Evolutionary conservation across 2,113 vertebrate genomes (phyloP).

Genomic region (Nannospalax galili): DNA sequence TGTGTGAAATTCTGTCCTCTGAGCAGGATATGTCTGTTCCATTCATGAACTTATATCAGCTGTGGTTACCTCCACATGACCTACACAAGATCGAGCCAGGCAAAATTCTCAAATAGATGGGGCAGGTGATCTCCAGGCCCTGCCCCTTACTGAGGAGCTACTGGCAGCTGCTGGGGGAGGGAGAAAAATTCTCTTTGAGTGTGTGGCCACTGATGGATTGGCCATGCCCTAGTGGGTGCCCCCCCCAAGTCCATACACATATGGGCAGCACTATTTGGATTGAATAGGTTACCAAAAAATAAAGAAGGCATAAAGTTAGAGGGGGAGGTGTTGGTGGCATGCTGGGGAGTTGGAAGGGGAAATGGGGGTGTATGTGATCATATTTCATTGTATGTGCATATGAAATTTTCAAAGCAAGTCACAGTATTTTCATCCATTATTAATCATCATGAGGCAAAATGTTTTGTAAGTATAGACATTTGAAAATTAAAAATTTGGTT

Average conservation of each 20-base stretch:
- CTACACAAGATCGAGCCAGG: neutral
- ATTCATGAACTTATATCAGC: neutral
- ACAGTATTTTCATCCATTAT: conserved; percentile 17
- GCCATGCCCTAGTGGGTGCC: too few species aligned
- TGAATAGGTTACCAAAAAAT: neutral
- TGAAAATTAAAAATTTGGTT: neutral
- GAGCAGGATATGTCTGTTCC: too few species aligned
- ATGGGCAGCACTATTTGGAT: neutral
- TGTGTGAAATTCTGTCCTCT: neutral
- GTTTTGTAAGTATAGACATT: neutral
- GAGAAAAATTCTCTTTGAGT: neutral
- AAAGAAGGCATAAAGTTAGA: neutral
- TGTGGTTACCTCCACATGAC: neutral
- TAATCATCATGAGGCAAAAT: neutral
- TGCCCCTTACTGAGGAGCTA: neutral
- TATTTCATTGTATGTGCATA: neutral
- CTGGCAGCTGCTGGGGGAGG: neutral
- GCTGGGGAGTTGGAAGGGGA: neutral
- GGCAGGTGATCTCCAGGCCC: neutral
- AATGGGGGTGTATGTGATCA: neutral
- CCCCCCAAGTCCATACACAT: neutral
- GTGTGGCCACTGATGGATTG: neutral
- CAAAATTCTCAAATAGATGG: neutral
- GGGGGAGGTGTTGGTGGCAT: neutral
- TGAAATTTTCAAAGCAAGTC: neutral